phyloP scores from a whole-genome alignment of 2,888 invertebrate species.

The Torymus aiolomorphi region DNA sequence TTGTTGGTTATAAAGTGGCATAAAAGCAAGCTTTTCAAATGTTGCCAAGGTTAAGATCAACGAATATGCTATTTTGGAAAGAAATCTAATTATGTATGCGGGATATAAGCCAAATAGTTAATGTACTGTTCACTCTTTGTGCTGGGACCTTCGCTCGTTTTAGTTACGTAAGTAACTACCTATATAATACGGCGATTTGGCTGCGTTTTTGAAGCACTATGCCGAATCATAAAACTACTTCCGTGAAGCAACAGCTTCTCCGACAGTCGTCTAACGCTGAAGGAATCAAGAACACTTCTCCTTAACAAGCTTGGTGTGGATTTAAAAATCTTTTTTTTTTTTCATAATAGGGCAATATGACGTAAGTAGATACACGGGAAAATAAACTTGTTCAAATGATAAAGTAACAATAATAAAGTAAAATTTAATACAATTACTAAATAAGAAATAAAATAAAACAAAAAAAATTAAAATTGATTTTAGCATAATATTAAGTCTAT shows the following conservation, averaged over 20 bases:
- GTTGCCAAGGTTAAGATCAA: conserved; percentile 64
- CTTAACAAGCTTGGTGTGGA: background rate
- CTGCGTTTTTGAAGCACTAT: conserved; percentile 34
- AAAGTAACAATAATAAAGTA: too few species aligned
- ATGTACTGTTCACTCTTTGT: conserved; percentile 65
- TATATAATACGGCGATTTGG: conserved; percentile 36
- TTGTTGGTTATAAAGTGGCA: background rate
- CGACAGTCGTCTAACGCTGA: conserved; percentile 25
- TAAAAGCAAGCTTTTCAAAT: conserved; percentile 44
- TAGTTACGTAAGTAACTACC: conserved; percentile 59
- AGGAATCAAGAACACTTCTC: conserved; percentile 12
- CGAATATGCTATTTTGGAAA: conserved; percentile 65
- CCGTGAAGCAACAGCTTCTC: conserved; percentile 38
- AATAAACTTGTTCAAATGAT: too few species aligned
- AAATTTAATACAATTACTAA: too few species aligned
- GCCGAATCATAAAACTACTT: conserved; percentile 39
- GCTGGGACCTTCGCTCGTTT: conserved; percentile 64
- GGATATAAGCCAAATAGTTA: conserved; percentile 71
- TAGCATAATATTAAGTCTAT: too few species aligned
- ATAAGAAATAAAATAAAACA: too few species aligned
- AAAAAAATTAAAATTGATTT: too few species aligned
- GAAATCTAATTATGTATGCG: conserved; percentile 70
- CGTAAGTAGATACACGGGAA: too few species aligned
- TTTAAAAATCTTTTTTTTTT: background rate
- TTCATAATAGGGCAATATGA: too few species aligned